Conservation (phyloP, 2,113 vertebrate species). For the Sinosuthora webbiana region DNA sequence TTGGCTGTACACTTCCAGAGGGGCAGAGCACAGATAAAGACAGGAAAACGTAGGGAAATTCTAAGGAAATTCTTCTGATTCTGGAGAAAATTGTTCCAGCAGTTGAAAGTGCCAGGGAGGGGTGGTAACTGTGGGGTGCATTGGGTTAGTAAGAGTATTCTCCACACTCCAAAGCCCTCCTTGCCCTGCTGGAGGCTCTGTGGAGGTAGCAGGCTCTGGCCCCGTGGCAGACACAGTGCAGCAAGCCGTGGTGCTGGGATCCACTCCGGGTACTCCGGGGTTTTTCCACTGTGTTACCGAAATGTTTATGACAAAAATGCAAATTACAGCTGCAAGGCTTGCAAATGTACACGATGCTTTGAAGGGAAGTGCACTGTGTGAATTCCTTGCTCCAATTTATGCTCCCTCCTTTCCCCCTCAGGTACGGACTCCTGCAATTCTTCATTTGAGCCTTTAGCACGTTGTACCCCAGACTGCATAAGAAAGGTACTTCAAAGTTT, state of each 20-base stretch:
- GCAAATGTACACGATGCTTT: neutral
- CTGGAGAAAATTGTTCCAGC: neutral
- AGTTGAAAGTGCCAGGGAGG: neutral
- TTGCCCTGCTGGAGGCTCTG: neutral
- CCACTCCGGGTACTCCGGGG: neutral
- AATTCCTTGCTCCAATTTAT: neutral
- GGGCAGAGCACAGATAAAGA: neutral
- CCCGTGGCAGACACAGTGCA: neutral
- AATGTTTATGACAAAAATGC: neutral
- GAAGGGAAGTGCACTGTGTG: neutral
- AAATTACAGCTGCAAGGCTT: neutral
- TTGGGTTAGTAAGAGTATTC: neutral
- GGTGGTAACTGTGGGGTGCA: neutral
- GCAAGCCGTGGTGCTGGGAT: neutral
- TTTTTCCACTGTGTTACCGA: neutral
- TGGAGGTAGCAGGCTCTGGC: neutral
- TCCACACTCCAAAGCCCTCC: neutral
- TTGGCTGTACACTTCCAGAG: neutral
- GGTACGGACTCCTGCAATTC: neutral
- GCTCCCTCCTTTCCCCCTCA: neutral
- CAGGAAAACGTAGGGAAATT: neutral
- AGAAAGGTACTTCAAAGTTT: slow-evolving; percentile 39
- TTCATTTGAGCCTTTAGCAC: neutral
- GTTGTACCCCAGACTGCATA: neutral
- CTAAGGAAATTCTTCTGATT: neutral